Conservation (phyloP, 2,113 vertebrate species). For the Uropsilus gracilis region DNA sequence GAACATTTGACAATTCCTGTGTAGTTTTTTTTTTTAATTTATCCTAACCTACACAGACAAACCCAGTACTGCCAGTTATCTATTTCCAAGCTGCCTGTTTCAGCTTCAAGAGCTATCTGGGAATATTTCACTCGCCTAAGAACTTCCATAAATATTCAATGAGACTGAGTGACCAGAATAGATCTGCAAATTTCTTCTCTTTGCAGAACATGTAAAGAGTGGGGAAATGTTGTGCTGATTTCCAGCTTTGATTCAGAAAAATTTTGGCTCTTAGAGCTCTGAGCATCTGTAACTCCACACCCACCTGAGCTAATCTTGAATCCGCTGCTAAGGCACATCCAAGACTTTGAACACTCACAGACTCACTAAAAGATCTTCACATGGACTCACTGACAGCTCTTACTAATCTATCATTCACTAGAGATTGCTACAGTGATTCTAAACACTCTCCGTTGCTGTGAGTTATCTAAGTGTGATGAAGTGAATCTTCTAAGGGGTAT, state of each 20-base stretch:
- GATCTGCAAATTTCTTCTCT: conserved; percentile 84
- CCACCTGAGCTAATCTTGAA: conserved; percentile 72
- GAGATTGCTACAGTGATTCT: not conserved
- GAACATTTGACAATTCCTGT: conserved; percentile 70
- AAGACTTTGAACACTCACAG: conserved; percentile 65
- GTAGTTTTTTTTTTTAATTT: conserved; percentile 45
- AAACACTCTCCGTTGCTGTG: not conserved
- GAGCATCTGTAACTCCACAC: conserved; percentile 74
- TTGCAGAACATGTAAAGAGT: conserved; percentile 79
- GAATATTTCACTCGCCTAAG: conserved; percentile 85
- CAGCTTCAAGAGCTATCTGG: conserved; percentile 80
- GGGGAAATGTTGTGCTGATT: conserved; percentile 72
- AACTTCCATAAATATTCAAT: conserved; percentile 86
- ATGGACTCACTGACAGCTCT: conserved; percentile 33
- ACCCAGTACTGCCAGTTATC: conserved; percentile 67
- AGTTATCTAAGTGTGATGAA: conserved; percentile 32
- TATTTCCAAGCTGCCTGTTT: conserved; percentile 81
- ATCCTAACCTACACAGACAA: conserved; percentile 66
- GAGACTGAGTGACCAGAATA: conserved; percentile 87
- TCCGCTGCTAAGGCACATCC: conserved; percentile 60
- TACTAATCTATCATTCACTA: conserved; percentile 56
- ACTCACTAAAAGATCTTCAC: conserved; percentile 65
- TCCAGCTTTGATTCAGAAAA: conserved; percentile 80
- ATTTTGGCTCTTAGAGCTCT: conserved; percentile 48
- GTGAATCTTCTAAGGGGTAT: not conserved